These are phyloP conservation scores for Heliothis peltigera DNA, from an alignment of 2,888 invertebrate genomes.

Conservation along the genomic window DNA sequence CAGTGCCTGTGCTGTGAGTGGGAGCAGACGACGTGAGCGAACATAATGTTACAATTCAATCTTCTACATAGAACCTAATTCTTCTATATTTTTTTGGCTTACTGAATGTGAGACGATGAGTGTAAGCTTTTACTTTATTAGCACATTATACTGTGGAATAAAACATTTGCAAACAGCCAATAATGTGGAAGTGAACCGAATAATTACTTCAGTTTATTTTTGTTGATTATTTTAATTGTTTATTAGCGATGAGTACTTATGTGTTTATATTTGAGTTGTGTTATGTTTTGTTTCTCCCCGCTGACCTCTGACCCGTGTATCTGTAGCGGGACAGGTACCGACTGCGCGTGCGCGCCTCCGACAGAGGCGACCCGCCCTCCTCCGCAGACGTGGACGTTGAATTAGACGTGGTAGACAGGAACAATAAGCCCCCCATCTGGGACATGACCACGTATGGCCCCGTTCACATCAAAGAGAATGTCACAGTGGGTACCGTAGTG, in stretches of 20 bases:
- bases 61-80: slow-evolving; percentile 69
- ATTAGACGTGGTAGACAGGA: slow-evolving; percentile 99
- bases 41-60: slow-evolving; percentile 71
- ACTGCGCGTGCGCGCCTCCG: slow-evolving; percentile 98
- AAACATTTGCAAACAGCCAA: slow-evolving; percentile 69
- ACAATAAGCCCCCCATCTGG: slow-evolving; percentile 99
- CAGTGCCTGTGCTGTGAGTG: slow-evolving; percentile 76
- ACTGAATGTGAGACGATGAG: slow-evolving; percentile 83
- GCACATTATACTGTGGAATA: slow-evolving; percentile 66
- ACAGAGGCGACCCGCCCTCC: slow-evolving; percentile 97
- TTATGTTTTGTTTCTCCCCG: slow-evolving; percentile 91
- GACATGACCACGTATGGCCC: slow-evolving; percentile 98
- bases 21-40: slow-evolving; percentile 80
- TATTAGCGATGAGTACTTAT: slow-evolving; percentile 87
- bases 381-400: slow-evolving; percentile 99
- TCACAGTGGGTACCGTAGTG: slow-evolving; percentile 99
- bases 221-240: slow-evolving; percentile 82
- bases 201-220: slow-evolving; percentile 76
- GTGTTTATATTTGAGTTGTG: slow-evolving; percentile 89
- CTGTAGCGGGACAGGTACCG: slow-evolving; percentile 98
- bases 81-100: slow-evolving; percentile 86
- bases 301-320: slow-evolving; percentile 94
- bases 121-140: slow-evolving; percentile 68
- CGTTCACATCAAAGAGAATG: slow-evolving; percentile 99
- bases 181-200: slow-evolving; percentile 79